Conservation (phyloP, 2,888 invertebrate species). For the Salpingus planirostris region DNA sequence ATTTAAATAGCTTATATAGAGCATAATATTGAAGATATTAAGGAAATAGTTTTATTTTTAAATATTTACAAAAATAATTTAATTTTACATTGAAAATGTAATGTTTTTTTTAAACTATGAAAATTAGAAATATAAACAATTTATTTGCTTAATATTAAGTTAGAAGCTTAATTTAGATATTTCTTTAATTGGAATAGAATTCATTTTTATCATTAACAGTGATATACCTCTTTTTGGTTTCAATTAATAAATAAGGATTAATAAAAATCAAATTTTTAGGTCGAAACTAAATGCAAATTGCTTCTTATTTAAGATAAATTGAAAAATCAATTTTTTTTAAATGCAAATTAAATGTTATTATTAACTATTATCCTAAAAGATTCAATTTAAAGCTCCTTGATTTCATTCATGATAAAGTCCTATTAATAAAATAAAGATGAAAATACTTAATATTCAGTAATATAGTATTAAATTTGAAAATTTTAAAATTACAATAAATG, state of each 20-base stretch:
- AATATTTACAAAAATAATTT: conserved; percentile 37
- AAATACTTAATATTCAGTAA: conserved; percentile 26
- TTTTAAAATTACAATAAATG: conserved; percentile 44
- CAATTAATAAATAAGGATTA: conserved; percentile 44
- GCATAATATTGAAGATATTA: conserved; percentile 44
- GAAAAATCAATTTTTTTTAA: conserved; percentile 41
- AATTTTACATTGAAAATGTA: conserved; percentile 59
- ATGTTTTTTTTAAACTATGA: conserved; percentile 57
- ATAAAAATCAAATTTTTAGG: conserved; percentile 38
- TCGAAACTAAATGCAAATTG: conserved; percentile 48
- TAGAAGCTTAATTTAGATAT: conserved; percentile 53
- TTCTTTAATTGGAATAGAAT: conserved; percentile 51
- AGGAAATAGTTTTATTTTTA: conserved; percentile 29
- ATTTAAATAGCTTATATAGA: conserved; percentile 43
- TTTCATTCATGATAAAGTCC: conserved; percentile 49
- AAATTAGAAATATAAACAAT: conserved; percentile 48
- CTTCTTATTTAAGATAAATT: conserved; percentile 42
- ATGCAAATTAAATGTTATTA: conserved; percentile 44
- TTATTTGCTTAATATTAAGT: conserved; percentile 47
- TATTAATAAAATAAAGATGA: conserved; percentile 47
- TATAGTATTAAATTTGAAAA: conserved; percentile 20
- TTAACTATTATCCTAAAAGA: conserved; percentile 41
- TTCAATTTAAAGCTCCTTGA: conserved; percentile 53
- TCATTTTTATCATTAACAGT: conserved; percentile 58
- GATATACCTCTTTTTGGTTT: conserved; percentile 51